A percentile compares a stretch with the other conserved stretches of the same genome.
phyloP scores from a whole-genome alignment of 2,888 invertebrate species.

The Dicranocentrus wangi region DNA sequence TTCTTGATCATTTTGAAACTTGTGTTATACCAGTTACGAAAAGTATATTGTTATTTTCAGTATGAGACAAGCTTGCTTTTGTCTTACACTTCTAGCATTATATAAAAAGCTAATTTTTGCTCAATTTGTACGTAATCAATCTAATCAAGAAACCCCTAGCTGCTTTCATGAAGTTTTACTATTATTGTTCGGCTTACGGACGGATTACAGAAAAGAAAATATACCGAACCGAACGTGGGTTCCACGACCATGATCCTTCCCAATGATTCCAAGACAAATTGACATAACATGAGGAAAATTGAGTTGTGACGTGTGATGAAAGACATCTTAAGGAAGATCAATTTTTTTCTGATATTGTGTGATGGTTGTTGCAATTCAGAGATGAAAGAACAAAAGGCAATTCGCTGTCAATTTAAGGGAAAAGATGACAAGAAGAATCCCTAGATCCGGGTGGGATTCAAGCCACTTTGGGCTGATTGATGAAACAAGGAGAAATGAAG shows the following conservation, averaged over 20 bases:
- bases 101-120: slow-evolving; percentile 32
- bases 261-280: neutral
- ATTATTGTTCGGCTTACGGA: too few species aligned
- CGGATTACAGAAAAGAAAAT: neutral
- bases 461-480: slow-evolving; percentile 33
- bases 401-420: slow-evolving; percentile 29
- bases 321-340: too few species aligned
- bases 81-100: neutral
- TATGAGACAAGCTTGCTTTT: too few species aligned
- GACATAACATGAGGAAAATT: slow-evolving; percentile 10
- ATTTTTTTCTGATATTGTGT: too few species aligned
- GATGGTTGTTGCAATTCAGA: too few species aligned
- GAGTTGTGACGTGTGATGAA: neutral
- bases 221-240: neutral
- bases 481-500: slow-evolving; percentile 29
- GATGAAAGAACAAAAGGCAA: slow-evolving; percentile 39
- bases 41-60: neutral
- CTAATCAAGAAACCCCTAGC: slow-evolving; percentile 21
- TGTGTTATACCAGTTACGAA: too few species aligned
- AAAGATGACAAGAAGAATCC: slow-evolving; percentile 37
- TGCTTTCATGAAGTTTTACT: too few species aligned
- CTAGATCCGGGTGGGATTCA: slow-evolving; percentile 36
- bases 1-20: too few species aligned
- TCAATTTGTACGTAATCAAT: slow-evolving; percentile 55
- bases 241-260: neutral